phyloP scores from a whole-genome alignment of 2,888 invertebrate species.

The Pantelozetes paolii region DNA sequence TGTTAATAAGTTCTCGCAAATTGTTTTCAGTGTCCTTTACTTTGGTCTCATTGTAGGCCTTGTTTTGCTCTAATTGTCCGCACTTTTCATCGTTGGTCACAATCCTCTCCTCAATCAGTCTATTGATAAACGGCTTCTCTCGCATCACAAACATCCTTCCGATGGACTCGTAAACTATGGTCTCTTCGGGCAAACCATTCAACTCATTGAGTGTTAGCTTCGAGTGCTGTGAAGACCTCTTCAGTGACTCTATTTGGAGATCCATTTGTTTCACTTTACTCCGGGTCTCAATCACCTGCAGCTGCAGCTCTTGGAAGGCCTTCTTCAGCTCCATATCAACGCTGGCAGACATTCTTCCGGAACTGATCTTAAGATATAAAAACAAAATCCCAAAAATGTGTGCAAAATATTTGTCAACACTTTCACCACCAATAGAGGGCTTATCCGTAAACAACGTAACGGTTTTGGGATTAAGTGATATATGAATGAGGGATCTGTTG shows the following conservation, averaged over 20 bases:
- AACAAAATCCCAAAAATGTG: too few species aligned
- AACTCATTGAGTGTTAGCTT: conserved; percentile 66
- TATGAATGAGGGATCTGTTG: too few species aligned
- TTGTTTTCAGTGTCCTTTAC: conserved; percentile 80
- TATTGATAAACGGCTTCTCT: conserved; percentile 63
- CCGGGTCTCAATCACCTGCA: conserved; percentile 72
- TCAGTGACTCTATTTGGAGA: conserved; percentile 67
- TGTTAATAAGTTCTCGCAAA: conserved; percentile 66
- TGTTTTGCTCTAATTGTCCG: conserved; percentile 66
- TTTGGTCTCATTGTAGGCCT: conserved; percentile 72
- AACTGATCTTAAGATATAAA: too few species aligned
- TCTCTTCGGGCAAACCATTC: conserved; percentile 60
- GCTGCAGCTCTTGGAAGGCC: conserved; percentile 69
- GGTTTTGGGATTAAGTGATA: too few species aligned
- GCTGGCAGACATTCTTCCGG: conserved; percentile 51
- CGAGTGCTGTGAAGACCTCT: conserved; percentile 65
- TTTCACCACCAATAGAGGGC: too few species aligned
- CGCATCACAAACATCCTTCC: conserved; percentile 65
- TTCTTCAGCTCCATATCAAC: conserved; percentile 41
- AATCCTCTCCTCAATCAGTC: conserved; percentile 62
- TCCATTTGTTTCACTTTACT: conserved; percentile 75
- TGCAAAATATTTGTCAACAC: too few species aligned
- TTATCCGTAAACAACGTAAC: too few species aligned
- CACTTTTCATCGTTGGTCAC: conserved; percentile 59
- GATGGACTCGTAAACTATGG: conserved; percentile 72